Evolutionary conservation across 2,797 vertebrate genomes (phyloP), one percentile per base, ranked within the genome.

Genomic region (Apogon hyalosoma): DNA sequence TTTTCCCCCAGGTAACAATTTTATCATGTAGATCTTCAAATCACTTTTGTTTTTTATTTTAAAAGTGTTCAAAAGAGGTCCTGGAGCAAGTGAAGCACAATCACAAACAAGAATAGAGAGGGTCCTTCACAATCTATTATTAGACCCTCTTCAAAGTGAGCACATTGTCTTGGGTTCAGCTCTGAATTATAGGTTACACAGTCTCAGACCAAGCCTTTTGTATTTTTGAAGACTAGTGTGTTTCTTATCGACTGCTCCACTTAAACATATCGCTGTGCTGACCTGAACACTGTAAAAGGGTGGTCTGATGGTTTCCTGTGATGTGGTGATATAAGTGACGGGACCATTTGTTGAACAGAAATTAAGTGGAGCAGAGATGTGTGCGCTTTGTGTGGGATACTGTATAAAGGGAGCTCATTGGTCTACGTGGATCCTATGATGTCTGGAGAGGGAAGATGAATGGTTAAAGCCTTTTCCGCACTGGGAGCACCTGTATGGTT

Each of bases 401-500:
- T 45, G 48, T 59, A 12, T 60, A 54, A 48, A 41, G 33, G 45
- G 63, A 4, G 73, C 83, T 92, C 87, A 92, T 84, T 94, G 92
- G 73, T 91, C 87, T 68, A 92, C 88, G 21, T 95, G 94, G 88
- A 91, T 93, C 80, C 93, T 91, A 63, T 95, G 93, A 84, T 95
- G 94, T 87, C 94, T 91, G 53, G 93, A 93, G 59, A 95, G 91
- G 42, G 94, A 95, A 4, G 94, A 95, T 38, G 94, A 95, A 90
- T 95, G 94, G 80, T 94, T 95, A 85, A 95, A 95, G 79, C 94
- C 94, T 83, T 95, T 95, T 48, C 94, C 94, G 66, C 94, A 95
- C 85, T 94, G 94, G 52, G 92, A 91, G 75, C 94, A 95, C 69
- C 94, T 87, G 84, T 95, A 95, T 0, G 92, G 93, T 80, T 95